Conservation (phyloP, 2,888 invertebrate species). For the Drosophila vallismaia region DNA sequence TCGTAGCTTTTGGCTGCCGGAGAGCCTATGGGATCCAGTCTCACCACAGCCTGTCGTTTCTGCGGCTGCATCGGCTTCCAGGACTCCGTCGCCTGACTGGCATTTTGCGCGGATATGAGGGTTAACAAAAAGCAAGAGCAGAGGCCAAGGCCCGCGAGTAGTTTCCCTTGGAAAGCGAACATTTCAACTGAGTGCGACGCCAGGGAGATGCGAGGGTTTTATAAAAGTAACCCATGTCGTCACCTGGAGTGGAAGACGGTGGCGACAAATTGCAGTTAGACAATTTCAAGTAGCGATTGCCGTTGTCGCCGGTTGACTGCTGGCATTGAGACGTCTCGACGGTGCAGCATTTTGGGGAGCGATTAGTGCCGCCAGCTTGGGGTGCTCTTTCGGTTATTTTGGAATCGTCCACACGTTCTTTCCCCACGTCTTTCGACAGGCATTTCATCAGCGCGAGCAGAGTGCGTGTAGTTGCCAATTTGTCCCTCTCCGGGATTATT, state of each 20-base stretch:
- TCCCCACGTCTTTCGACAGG: slow-evolving; percentile 33
- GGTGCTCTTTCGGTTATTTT: neutral
- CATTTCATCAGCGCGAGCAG: slow-evolving; percentile 52
- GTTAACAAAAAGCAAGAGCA: slow-evolving; percentile 18
- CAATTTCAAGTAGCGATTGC: slow-evolving; percentile 77
- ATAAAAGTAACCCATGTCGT: slow-evolving; percentile 53
- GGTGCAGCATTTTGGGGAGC: slow-evolving; percentile 42
- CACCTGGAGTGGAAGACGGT: slow-evolving; percentile 37
- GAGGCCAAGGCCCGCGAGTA: slow-evolving; percentile 34
- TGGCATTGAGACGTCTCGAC: slow-evolving; percentile 36
- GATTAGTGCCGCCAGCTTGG: slow-evolving; percentile 78
- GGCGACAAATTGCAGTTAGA: slow-evolving; percentile 76
- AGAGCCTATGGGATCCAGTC: slow-evolving; percentile 58
- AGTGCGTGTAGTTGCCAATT: slow-evolving; percentile 72
- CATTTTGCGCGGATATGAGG: slow-evolving; percentile 37
- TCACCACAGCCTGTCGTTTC: slow-evolving; percentile 35
- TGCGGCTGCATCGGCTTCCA: slow-evolving; percentile 42
- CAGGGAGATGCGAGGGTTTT: slow-evolving; percentile 57
- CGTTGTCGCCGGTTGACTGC: slow-evolving; percentile 35
- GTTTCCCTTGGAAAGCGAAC: slow-evolving; percentile 54
- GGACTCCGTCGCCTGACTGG: slow-evolving; percentile 25
- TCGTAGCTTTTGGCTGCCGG: slow-evolving; percentile 79
- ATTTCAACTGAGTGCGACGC: slow-evolving; percentile 66
- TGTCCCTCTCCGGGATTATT: slow-evolving; percentile 61
- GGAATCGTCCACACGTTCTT: slow-evolving; percentile 58